Base-by-base conservation (phyloP, 2,113 vertebrate species). In the Pycnonotus jocosus region DNA sequence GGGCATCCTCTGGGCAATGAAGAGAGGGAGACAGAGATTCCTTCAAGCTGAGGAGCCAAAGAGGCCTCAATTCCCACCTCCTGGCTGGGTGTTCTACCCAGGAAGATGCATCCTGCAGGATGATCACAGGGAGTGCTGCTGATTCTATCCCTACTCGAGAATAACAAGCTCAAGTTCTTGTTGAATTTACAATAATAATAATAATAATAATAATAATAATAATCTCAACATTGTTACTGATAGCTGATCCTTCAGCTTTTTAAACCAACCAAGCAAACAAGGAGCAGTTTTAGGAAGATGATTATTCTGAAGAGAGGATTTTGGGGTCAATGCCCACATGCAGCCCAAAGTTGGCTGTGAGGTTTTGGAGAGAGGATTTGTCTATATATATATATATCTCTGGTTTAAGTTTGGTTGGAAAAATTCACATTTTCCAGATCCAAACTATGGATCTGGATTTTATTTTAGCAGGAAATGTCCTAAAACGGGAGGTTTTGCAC, bases 351-450 rank as follows among this genome's bases (percentile, higher is more conserved):
- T 28, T 50, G 8, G 10, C 23, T 23, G 5, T 37, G 2, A 31
- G 4, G 9, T 28, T 93, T 30, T 57, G 28, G 61, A 58, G 60
- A 65, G 25, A 65, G 3, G 3, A 12, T 61, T 3, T 30, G 3
- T 60, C 53, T 50, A 0, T 8, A 7, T 20, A 7, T 60, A 48
- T 50, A 0, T 8, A 7, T 20, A 7, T 44, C 23, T 25, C 27
- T 33, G 4, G 4, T 35, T 71, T 33, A 61, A 73, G 31, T 24
- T 37, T 37, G 8, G 9, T 28, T 64, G 35, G 45, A 74, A 48
- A 53, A 44, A n/a, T 57, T 81, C 30, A 54, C 7, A 9, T 28
- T 30, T 82, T 18, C 35, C 7, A 4, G 4, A 20, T 28, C 12
- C 11, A 74, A 27, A 25, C 18, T 25, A 23, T 9, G 6, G 15